Evolutionary conservation across 2,113 vertebrate genomes (phyloP).

Genomic region (Symphodus melops): DNA sequence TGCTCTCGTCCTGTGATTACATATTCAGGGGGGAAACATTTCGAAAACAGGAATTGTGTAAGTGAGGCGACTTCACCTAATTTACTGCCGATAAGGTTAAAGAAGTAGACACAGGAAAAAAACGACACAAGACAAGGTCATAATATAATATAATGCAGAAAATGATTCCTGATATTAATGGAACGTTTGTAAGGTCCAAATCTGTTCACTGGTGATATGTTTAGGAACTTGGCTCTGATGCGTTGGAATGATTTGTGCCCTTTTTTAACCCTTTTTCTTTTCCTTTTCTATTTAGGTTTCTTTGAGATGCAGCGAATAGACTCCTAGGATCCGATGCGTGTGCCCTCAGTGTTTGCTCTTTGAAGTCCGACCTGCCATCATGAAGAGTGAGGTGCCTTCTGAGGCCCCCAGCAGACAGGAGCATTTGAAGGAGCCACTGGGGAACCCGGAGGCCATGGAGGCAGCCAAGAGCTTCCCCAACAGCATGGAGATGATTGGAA

Average conservation of each 20-base stretch:
- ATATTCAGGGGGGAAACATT: too few species aligned
- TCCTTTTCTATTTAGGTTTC: constrained; percentile 64
- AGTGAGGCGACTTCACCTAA: too few species aligned
- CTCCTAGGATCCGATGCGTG: constrained; percentile 79
- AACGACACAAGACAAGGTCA: too few species aligned
- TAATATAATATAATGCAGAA: too few species aligned
- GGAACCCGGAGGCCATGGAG: constrained; percentile 91
- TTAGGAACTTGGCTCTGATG: background rate
- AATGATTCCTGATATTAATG: background rate
- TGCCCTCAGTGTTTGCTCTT: constrained; percentile 53
- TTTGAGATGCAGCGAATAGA: constrained; percentile 86
- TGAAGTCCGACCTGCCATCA: constrained; percentile 85
- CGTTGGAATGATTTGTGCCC: background rate
- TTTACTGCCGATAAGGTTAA: too few species aligned
- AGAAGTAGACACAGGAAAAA: too few species aligned
- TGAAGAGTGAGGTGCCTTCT: constrained; percentile 98
- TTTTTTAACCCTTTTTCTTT: constrained; percentile 12
- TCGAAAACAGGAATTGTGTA: too few species aligned
- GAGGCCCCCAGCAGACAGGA: constrained; percentile 93
- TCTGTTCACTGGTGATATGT: background rate
- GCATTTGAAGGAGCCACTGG: constrained; percentile 94
- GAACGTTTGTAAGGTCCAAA: background rate
- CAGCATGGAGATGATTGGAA: constrained; percentile 95
- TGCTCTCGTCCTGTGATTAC: too few species aligned
- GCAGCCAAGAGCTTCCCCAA: constrained; percentile 89